Conservation (phyloP, 2,888 invertebrate species). For the Watsonalla binaria region DNA sequence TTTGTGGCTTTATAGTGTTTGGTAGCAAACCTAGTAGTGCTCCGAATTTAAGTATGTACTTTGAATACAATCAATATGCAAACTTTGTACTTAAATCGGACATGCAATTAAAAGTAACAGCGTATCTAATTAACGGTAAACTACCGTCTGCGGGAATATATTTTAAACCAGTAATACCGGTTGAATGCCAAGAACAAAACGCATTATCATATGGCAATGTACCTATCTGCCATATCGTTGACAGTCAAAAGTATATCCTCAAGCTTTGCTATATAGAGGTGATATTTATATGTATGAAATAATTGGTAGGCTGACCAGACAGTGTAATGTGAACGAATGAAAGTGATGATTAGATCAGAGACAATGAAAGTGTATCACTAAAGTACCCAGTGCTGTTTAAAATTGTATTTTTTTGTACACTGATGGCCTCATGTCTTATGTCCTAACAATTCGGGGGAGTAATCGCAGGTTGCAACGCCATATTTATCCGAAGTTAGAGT, state of each 20-base stretch:
- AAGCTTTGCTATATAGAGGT: background rate
- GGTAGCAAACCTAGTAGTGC: no score
- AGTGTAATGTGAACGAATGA: constrained; percentile 8
- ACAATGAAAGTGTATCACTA: constrained; percentile 16
- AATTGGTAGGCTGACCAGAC: background rate
- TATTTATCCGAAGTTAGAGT: no score
- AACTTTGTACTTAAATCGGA: background rate
- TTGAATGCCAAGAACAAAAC: background rate
- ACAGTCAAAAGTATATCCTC: background rate
- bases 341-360: constrained; percentile 18
- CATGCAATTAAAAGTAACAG: background rate
- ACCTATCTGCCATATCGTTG: background rate
- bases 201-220: background rate
- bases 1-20: no score
- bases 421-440: no score
- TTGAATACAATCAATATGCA: background rate
- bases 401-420: no score
- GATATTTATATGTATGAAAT: background rate
- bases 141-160: background rate
- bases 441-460: no score
- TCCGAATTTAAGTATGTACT: no score
- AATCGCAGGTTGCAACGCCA: no score
- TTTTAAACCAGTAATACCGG: background rate
- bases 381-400: no score
- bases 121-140: background rate